A percentile compares a stretch with the other conserved stretches of the same genome.
phyloP scores from a whole-genome alignment of 2,797 vertebrate species.

The Cichlasoma orientale region DNA sequence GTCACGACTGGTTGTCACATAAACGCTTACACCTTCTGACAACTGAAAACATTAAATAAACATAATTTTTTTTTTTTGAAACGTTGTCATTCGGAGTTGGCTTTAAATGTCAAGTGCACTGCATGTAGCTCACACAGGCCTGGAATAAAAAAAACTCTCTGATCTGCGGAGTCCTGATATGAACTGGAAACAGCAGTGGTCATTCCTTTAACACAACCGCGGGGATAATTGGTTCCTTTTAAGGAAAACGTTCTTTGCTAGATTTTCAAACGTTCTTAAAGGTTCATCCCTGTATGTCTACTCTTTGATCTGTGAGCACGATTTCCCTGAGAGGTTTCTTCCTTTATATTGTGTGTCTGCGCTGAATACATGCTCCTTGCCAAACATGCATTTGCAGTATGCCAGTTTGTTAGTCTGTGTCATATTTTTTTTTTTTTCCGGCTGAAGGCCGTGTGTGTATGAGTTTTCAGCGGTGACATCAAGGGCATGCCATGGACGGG shows the following conservation, averaged over 20 bases:
- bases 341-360: conserved; percentile 38
- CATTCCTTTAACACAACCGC: conserved; percentile 50
- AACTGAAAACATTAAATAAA: conserved; percentile 28
- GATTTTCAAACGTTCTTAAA: conserved; percentile 60
- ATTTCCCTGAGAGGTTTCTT: conserved; percentile 52
- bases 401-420: conserved; percentile 34
- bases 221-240: conserved; percentile 51
- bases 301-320: conserved; percentile 64
- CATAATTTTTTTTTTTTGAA: conserved; percentile 19
- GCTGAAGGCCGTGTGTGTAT: conserved; percentile 44
- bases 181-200: conserved; percentile 56
- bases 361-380: conserved; percentile 28
- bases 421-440: conserved; percentile 22
- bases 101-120: conserved; percentile 23
- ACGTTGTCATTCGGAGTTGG: conserved; percentile 7
- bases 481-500: conserved; percentile 49
- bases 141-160: background rate
- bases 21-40: conserved; percentile 34
- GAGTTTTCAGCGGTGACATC: conserved; percentile 60
- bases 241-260: conserved; percentile 53
- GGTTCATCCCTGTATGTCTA: conserved; percentile 41
- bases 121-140: background rate
- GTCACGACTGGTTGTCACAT: conserved; percentile 21
- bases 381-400: conserved; percentile 29
- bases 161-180: conserved; percentile 56